Evolutionary conservation across 2,888 invertebrate genomes (phyloP).

Genomic region (Dendrolimus houi): DNA sequence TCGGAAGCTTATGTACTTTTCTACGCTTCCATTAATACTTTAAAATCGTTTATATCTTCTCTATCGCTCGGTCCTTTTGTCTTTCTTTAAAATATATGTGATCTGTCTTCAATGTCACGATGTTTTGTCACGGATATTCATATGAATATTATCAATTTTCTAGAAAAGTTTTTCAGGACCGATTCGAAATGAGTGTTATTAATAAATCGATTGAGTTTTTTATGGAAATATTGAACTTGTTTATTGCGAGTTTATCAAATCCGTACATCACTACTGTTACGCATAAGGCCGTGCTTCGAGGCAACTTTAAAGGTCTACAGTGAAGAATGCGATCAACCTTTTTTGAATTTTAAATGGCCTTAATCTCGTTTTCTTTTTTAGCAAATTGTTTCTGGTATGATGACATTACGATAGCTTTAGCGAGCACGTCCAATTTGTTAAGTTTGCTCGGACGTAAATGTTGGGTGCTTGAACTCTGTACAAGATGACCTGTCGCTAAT

Average conservation of each 20-base stretch:
- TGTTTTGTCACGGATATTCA: no score
- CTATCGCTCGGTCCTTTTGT: no score
- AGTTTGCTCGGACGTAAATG: neutral
- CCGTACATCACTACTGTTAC: conserved; percentile 8
- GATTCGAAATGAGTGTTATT: neutral
- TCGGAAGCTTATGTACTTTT: no score
- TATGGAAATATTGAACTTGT: neutral
- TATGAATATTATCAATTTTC: no score
- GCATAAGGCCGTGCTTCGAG: conserved; percentile 7
- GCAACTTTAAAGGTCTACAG: conserved; percentile 4
- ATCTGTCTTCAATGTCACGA: no score
- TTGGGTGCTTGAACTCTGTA: neutral
- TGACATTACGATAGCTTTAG: conserved; percentile 1
- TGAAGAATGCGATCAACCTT: conserved; percentile 8
- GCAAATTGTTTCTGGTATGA: conserved; percentile 3
- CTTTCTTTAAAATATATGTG: no score
- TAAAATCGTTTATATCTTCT: no score
- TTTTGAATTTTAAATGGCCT: conserved; percentile 5
- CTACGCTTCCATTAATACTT: no score
- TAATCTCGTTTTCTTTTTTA: conserved; percentile 3
- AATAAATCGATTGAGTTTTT: neutral
- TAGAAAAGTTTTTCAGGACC: no score
- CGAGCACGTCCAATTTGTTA: neutral
- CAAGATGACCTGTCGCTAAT: neutral
- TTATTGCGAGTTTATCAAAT: neutral